Evolutionary conservation across 1,140 invertebrate species (phyloP), one percentile per base, ranked within the genome.

Genomic region (Leptinotarsa undecemlineata): DNA sequence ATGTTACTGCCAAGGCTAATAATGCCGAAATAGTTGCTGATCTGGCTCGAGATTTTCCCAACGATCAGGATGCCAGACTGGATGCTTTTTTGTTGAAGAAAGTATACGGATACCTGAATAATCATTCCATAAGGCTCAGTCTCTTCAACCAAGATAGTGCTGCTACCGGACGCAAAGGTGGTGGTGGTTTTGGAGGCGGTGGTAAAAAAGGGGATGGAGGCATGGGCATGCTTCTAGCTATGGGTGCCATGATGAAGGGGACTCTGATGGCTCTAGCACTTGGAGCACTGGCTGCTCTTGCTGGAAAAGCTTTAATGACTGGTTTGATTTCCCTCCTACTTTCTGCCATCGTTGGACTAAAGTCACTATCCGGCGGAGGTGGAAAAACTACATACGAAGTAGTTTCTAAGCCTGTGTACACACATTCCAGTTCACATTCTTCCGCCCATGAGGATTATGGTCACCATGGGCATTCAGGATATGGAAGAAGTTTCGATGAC

Each of bases 261-360:
- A 94, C 92, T 3, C 81, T 94, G 1, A 90, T 93, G 80, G 92
- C 92, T 0, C 80, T 94, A 15, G 93, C 90, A 8, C 86, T 95
- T 71, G 92, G 91, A n/a, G 92, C 90, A 0, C 82, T 95, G 2
- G 93, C 93, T 0, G 85, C 93, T 60, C 85, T 95, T 3, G 93
- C 93, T 4, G 93, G 93, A n/a, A 95, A 95, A 85, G 94, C 94
- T 3, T 82, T 95, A 13, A 94, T 95, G 92, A 93, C 93, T 0
- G 92, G 92, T 15, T 79, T 95, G 42, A 92, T 95, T 89, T 92
- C 94, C 0, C 85, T 95, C 1, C 90, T 94, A 82, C 85, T 95
- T 0, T 92, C 93, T 0, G 92, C 91, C 1, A 90, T 95, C 47
- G 88, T 94, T 26, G 92, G 92, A 0, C 84, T 95, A 4, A 94